Evolutionary conservation across 2,113 vertebrate species (phyloP).

Genomic region (Engystomops pustulosus): DNA sequence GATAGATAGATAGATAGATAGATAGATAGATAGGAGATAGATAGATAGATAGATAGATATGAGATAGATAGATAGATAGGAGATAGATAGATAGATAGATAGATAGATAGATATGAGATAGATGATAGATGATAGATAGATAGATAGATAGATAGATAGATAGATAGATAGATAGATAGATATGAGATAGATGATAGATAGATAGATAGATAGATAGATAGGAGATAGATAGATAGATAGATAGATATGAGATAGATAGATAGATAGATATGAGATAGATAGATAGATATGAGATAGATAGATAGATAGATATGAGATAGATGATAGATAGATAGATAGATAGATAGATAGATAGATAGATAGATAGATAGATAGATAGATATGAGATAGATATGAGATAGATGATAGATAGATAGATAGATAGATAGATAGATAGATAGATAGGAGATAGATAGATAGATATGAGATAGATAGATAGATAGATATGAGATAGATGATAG

Average conservation of each 20-base stretch:
- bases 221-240: too few species aligned
- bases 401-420: too few species aligned
- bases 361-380: conserved; percentile 1
- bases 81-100: neutral
- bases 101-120: conserved; percentile 2
- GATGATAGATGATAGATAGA: neutral
- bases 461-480: neutral
- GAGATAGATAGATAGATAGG: too few species aligned
- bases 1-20: conserved; percentile 3
- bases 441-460: neutral
- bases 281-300: too few species aligned
- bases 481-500: neutral
- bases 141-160: neutral
- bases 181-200: neutral
- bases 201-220: neutral
- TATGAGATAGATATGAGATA: neutral
- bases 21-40: too few species aligned
- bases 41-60: too few species aligned
- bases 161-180: neutral
- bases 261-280: too few species aligned
- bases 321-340: too few species aligned
- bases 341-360: neutral
- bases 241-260: too few species aligned
- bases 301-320: too few species aligned
- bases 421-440: neutral